Evolutionary conservation across 92 coral and sea anemone species (phyloP).

Genomic region (Zoanthus sociatus): DNA sequence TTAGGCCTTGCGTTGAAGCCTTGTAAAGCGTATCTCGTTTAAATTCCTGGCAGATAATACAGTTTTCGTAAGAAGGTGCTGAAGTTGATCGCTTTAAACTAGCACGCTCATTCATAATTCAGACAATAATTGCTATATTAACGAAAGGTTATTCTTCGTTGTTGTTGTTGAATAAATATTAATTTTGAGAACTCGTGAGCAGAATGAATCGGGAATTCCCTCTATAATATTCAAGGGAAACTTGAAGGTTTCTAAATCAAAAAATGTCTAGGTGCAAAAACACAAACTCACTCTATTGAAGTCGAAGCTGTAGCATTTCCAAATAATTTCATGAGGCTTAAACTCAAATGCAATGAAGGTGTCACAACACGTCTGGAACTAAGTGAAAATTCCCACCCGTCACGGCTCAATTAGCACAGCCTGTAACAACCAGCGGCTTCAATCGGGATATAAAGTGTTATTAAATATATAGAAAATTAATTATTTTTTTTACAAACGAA

Average conservation of each 20-base stretch:
- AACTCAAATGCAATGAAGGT: too few species aligned
- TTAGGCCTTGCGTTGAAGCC: constrained; percentile 45
- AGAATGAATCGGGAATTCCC: neutral
- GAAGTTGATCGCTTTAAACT: neutral
- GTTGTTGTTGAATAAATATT: neutral
- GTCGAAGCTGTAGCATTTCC: too few species aligned
- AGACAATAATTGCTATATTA: neutral
- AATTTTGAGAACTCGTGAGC: neutral
- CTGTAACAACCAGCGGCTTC: too few species aligned
- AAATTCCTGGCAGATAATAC: neutral
- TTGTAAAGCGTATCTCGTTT: constrained; percentile 15
- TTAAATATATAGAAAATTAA: too few species aligned
- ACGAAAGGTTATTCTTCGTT: neutral
- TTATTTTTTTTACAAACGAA: too few species aligned
- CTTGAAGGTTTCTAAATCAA: too few species aligned
- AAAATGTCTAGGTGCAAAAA: neutral
- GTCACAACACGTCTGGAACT: too few species aligned
- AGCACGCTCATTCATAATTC: neutral
- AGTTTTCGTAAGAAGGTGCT: neutral
- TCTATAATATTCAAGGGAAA: too few species aligned
- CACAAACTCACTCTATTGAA: neutral
- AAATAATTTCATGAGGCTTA: too few species aligned
- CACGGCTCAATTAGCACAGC: too few species aligned
- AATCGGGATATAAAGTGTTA: too few species aligned
- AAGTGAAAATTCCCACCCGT: too few species aligned